phyloP scores from a whole-genome alignment of 2,113 vertebrate genomes.

The Xyrauchen texanus region DNA sequence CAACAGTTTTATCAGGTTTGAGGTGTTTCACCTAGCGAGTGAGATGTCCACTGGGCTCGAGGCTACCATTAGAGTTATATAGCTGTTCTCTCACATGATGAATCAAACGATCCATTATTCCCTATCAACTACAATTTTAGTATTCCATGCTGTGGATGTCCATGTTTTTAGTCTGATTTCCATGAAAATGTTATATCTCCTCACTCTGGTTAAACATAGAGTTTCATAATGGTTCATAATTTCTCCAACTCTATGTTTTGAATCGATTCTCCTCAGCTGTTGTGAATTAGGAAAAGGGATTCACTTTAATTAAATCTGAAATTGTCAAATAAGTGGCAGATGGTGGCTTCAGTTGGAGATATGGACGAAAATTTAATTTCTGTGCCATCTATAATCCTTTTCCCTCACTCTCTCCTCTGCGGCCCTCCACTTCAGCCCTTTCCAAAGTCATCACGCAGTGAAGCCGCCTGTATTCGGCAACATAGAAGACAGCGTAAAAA shows the following conservation, averaged over 20 bases:
- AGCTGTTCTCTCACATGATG: not conserved
- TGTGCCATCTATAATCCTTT: slow-evolving; percentile 49
- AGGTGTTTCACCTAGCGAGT: not conserved
- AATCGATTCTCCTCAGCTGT: slow-evolving; percentile 63
- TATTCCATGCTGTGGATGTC: slow-evolving; percentile 5
- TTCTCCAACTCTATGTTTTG: slow-evolving; percentile 1
- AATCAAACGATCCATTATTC: not conserved
- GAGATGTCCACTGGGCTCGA: not conserved
- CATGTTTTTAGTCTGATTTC: not conserved
- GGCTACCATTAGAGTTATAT: slow-evolving; percentile 24
- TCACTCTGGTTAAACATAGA: not conserved
- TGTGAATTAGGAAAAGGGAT: slow-evolving; percentile 64
- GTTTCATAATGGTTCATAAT: slow-evolving; percentile 38
- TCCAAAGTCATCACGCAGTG: slow-evolving; percentile 25
- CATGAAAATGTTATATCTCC: slow-evolving; percentile 4
- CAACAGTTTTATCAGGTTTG: not conserved
- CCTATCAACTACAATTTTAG: not conserved
- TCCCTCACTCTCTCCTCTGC: slow-evolving; percentile 30
- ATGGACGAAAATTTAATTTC: slow-evolving; percentile 61
- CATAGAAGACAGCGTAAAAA: slow-evolving; percentile 30
- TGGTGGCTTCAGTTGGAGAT: slow-evolving; percentile 51
- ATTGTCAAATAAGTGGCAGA: slow-evolving; percentile 68
- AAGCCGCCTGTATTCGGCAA: slow-evolving; percentile 14
- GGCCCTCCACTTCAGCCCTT: slow-evolving; percentile 7
- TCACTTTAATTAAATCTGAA: slow-evolving; percentile 73